Conservation (phyloP, 2,888 invertebrate species). For the Sarcophaga carnaria region DNA sequence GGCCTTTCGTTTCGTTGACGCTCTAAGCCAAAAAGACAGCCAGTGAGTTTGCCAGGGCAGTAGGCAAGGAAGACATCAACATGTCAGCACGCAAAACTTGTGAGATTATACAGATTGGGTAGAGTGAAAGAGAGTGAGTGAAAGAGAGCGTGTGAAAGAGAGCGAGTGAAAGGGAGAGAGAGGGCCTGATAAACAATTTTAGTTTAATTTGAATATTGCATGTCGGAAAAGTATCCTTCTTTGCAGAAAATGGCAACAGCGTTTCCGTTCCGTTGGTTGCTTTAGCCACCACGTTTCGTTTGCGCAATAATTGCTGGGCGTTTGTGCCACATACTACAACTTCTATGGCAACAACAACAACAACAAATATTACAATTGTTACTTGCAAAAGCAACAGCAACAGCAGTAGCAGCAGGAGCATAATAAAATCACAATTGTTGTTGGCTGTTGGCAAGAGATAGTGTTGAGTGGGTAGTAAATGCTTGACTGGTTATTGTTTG, state of each 20-base stretch:
- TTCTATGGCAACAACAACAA: slow-evolving; percentile 6
- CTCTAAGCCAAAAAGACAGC: too few relatives aligned
- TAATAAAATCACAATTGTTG: neutral
- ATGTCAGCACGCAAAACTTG: slow-evolving; percentile 54
- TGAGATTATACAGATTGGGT: neutral
- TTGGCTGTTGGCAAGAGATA: neutral
- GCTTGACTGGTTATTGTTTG: neutral
- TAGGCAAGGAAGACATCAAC: slow-evolving; percentile 37
- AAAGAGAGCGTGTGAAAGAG: neutral
- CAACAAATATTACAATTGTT: neutral
- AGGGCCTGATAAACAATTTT: slow-evolving; percentile 16
- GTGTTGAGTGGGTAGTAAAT: neutral
- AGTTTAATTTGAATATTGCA: slow-evolving; percentile 67
- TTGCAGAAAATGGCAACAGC: slow-evolving; percentile 59
- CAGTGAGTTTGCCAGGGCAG: neutral
- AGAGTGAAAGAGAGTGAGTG: neutral
- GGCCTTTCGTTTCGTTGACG: too few relatives aligned
- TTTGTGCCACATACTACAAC: slow-evolving; percentile 17
- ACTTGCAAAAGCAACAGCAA: neutral
- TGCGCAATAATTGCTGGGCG: slow-evolving; percentile 56
- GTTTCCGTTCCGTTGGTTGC: slow-evolving; percentile 52
- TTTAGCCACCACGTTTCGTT: slow-evolving; percentile 2
- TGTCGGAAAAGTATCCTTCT: slow-evolving; percentile 57
- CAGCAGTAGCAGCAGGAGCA: neutral
- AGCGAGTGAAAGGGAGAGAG: neutral